phyloP scores from a whole-genome alignment of 92 coral and sea anemone genomes.

The Micromussa lordhowensis region DNA sequence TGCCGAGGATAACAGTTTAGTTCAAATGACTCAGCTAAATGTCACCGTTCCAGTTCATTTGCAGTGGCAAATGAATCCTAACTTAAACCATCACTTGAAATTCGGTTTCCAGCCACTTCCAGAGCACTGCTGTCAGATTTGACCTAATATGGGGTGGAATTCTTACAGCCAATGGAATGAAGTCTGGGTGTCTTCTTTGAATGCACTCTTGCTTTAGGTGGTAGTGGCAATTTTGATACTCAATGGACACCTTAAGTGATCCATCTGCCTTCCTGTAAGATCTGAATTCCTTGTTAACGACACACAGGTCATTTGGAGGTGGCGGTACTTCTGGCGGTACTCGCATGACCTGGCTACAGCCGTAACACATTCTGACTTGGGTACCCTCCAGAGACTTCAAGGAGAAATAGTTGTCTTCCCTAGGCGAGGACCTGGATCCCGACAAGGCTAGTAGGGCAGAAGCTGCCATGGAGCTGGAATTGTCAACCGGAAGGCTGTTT shows the following conservation, averaged over 20 bases:
- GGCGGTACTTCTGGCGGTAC: constrained; percentile 53
- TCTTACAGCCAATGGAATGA: constrained; percentile 36
- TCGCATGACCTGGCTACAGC: constrained; percentile 30
- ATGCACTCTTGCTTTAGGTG: constrained; percentile 42
- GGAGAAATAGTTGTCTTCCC: constrained; percentile 14
- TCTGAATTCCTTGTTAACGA: constrained; percentile 35
- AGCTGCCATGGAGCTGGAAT: constrained; percentile 44
- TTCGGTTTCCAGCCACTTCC: constrained; percentile 42
- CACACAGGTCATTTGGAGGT: constrained; percentile 50
- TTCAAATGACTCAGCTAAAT: too few relatives aligned
- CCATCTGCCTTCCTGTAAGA: constrained; percentile 57
- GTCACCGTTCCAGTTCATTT: too few relatives aligned
- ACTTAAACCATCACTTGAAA: constrained; percentile 31
- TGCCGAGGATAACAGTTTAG: too few relatives aligned
- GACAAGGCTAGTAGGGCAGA: constrained; percentile 45
- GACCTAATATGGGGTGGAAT: constrained; percentile 39
- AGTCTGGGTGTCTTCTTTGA: constrained; percentile 43
- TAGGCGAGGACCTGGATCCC: neutral
- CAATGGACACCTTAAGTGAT: constrained; percentile 41
- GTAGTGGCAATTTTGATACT: constrained; percentile 60
- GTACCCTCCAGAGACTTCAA: constrained; percentile 56
- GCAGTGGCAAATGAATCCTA: too few relatives aligned
- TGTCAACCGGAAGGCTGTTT: constrained; percentile 28
- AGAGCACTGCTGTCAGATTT: constrained; percentile 44
- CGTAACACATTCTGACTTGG: constrained; percentile 60